Base-by-base conservation (phyloP, 2,888 invertebrate species). In the Chaetoderma sp. region DNA sequence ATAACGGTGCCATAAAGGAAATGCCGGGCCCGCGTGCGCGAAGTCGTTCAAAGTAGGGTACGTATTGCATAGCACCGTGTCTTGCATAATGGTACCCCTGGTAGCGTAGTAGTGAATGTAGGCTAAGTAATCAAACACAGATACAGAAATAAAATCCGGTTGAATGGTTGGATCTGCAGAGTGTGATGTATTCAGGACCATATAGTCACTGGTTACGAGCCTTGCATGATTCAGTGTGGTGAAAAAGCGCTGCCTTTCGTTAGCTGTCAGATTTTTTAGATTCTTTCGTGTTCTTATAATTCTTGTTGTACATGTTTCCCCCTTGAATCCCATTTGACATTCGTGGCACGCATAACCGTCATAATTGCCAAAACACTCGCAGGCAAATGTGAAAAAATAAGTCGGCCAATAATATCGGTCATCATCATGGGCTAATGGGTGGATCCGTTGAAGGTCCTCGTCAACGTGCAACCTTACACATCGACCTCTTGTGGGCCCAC, bases 121-220 rank as follows among this genome's bases (percentile, higher is more conserved):
- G 13, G 47, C 28, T n/a, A 60, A 39, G 39, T 27, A 56, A 6
- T 62, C 18, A 39, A 25, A 62, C 1, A 62, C 62, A 13, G 56
- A 32, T 5, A 62, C 62, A 25, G 33, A 36, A 4, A 59, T 13
- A 21, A 62, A 62, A 4, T 62, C 27, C 4, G 44, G 42, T 2
- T 42, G 4, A 23, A 32, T 28, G 4, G 52, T 21, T 4, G 52
- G 52, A 27, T 52, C 52, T 28, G 28, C 13, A 21, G 32, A 32
- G 13, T 52, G 52, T 23, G 39, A 49, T 8, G 44, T 63, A 50
- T 63, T 63, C 62, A 63, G 2, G 18, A 63, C 50, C 36, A 58
- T 58, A 18, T 36, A 63, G 13, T 63, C 63, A 18, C 39, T 39
- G 13, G 25, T 25, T n/a, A 18, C 36, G 16, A 5, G 16, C 44